A percentile compares a stretch with the other conserved stretches of the same genome.
Evolutionary conservation across 2,113 vertebrate genomes (phyloP).

Genomic region (Poeciliopsis retropinna): DNA sequence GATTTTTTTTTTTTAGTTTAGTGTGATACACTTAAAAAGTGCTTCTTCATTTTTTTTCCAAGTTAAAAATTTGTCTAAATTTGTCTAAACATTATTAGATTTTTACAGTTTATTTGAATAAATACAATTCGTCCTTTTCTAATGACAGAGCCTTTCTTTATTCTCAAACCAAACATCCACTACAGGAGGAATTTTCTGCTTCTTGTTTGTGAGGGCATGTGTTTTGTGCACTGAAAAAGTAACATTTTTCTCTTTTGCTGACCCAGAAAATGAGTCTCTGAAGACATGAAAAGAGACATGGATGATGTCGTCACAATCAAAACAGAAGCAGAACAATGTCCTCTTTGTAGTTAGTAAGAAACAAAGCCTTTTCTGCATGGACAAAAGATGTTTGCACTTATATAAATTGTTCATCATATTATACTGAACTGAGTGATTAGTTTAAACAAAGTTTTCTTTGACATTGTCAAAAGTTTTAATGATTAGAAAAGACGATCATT

Average conservation of each 20-base stretch:
- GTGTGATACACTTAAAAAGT: not conserved
- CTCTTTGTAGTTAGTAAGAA: conserved; percentile 43
- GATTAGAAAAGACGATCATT: not conserved
- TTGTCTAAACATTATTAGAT: too few relatives aligned
- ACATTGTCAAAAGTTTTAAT: not conserved
- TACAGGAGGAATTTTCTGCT: not conserved
- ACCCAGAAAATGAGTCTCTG: conserved; percentile 20
- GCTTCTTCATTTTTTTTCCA: not conserved
- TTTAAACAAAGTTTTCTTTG: not conserved
- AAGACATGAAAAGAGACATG: conserved; percentile 28
- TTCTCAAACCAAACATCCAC: not conserved
- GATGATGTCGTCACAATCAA: conserved; percentile 41
- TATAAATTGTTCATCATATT: not conserved
- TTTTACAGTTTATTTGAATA: not conserved
- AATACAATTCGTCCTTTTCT: not conserved
- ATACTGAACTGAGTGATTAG: not conserved
- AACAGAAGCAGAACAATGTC: conserved; percentile 50
- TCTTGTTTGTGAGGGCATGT: not conserved
- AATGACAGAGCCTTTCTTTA: not conserved
- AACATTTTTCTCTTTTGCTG: conserved; percentile 25
- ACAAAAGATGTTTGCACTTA: conserved; percentile 22
- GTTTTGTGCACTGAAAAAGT: not conserved
- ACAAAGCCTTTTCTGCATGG: conserved; percentile 26
- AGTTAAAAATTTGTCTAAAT: not conserved
- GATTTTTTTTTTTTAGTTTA: not conserved